Evolutionary conservation across 2,113 vertebrate species (phyloP), one percentile per base, ranked within the genome.

Genomic region (Uropsilus gracilis): DNA sequence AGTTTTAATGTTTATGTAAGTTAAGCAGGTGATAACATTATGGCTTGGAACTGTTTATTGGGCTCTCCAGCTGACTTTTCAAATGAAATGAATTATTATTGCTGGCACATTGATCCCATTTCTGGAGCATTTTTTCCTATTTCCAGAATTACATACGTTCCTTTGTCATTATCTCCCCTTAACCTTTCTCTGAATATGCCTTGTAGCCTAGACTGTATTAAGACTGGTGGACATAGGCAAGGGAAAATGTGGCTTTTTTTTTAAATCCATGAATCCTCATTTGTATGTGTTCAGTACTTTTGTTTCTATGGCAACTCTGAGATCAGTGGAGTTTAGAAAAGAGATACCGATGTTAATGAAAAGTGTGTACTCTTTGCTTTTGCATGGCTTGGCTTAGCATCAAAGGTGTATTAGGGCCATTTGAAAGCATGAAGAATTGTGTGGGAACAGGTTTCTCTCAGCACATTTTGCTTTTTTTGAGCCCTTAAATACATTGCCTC

Each of bases 251-350:
- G n/a, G n/a, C n/a, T 94, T 77, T 12, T 30, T 94, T 97, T 96
- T 78, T 55, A 48, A 95, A 95, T 88, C 82, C 68, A 86, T 86
- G 73, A 96, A 68, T 86, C 85, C 85, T 96, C 83, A 2, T 78
- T 75, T 97, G 95, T 97, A 96, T 97, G 97, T 96, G 98, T 98
- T 97, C 94, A 91, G 96, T 97, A 96, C 96, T 97, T 86, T 97
- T 97, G 97, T 98, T 98, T 98, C 97, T 98, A 96, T 97, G 98
- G 97, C 96, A 98, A 98, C 98, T 98, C 98, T 95, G 94, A 97
- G 97, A 98, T 98, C 97, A 92, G 97, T 98, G 48, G 88, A 96
- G 95, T 95, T 97, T 91, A 96, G 95, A 90, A 96, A 95, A 96
- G 96, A 94, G 97, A 42, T 97, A 91, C 94, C 88, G 93, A 44